These are phyloP conservation scores for Drosophila ohnishii DNA, from an alignment of 1,140 invertebrate genomes.

Conservation along the genomic window DNA sequence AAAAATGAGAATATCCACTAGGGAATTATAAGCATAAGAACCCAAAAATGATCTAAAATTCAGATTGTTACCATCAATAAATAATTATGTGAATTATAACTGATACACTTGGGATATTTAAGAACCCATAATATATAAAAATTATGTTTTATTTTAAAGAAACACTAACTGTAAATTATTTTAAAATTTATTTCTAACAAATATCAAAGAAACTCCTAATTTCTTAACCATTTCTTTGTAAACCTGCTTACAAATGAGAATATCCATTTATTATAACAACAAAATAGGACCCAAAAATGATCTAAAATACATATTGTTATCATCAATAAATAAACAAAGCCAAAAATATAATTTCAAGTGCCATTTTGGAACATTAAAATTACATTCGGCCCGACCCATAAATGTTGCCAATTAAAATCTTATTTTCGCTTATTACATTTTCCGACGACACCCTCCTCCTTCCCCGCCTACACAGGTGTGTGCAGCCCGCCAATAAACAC, in stretches of 20 bases:
- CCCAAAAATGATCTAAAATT: neutral
- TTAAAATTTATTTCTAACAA: no score
- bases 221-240: no score
- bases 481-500: slow-evolving; percentile 67
- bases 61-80: no score
- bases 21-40: neutral
- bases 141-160: no score
- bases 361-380: slow-evolving; percentile 54
- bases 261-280: no score
- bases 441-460: neutral
- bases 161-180: no score
- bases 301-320: no score
- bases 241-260: no score
- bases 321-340: neutral
- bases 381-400: slow-evolving; percentile 62
- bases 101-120: no score
- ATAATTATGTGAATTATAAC: no score
- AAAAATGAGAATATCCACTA: neutral
- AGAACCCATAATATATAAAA: no score
- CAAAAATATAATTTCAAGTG: neutral
- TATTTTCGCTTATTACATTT: slow-evolving; percentile 80
- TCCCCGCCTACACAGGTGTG: slow-evolving; percentile 47
- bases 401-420: slow-evolving; percentile 77
- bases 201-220: no score
- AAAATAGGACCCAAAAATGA: neutral